A percentile compares a stretch with the other conserved stretches of the same genome.
Evolutionary conservation across 2,888 invertebrate species (phyloP).

Genomic region (Aricia artaxerxes): DNA sequence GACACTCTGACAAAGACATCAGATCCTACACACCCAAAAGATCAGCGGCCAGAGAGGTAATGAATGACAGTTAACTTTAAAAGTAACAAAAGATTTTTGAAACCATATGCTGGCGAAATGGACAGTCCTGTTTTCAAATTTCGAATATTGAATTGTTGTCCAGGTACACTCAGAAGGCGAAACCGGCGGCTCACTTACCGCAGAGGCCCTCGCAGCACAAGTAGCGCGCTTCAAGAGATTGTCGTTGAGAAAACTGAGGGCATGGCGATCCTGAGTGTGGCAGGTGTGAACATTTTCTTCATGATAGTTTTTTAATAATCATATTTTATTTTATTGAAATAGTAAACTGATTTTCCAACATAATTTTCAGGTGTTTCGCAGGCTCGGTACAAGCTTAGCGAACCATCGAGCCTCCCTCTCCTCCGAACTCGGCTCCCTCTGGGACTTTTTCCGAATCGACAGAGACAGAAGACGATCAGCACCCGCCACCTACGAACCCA

Average conservation of each 20-base stretch:
- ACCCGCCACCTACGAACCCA: conserved; percentile 59
- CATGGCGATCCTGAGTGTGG: conserved; percentile 89
- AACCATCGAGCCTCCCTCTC: conserved; percentile 71
- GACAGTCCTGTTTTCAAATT: not conserved
- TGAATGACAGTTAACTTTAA: not conserved
- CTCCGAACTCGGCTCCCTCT: conserved; percentile 69
- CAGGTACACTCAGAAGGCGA: conserved; percentile 88
- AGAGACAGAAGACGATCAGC: conserved; percentile 63
- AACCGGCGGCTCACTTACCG: conserved; percentile 79
- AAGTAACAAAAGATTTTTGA: not conserved
- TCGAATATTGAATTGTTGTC: not conserved
- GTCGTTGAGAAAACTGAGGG: conserved; percentile 87
- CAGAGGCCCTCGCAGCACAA: conserved; percentile 85
- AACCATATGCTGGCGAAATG: not conserved
- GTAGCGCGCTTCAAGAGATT: conserved; percentile 89
- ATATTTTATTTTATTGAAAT: not conserved
- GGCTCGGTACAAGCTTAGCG: conserved; percentile 67
- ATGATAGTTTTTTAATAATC: not conserved
- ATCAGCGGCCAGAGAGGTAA: conserved; percentile 71
- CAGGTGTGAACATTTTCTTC: conserved; percentile 52
- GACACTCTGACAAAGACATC: conserved; percentile 81
- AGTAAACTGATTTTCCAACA: not conserved
- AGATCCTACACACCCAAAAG: conserved; percentile 65
- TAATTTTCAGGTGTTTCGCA: conserved; percentile 64
- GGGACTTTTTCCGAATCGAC: conserved; percentile 70